phyloP scores from a whole-genome alignment of 2,888 invertebrate species.

The Tigriopus californicus region DNA sequence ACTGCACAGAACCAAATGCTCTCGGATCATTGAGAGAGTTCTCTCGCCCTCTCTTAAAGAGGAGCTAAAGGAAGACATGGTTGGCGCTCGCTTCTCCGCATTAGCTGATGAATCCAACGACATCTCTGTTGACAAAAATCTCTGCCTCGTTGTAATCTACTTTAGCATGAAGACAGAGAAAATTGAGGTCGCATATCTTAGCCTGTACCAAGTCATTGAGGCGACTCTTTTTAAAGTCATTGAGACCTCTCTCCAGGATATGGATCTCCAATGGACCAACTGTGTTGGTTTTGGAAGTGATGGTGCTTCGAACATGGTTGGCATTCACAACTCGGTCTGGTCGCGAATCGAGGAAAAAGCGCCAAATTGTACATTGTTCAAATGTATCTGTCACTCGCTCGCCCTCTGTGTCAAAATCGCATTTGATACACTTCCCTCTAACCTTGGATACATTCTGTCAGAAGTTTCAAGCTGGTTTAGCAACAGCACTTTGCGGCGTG shows the following conservation, averaged over 20 bases:
- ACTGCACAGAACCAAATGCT: not conserved
- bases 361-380: conserved; percentile 6
- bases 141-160: not conserved
- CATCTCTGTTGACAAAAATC: not conserved
- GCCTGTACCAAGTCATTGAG: not conserved
- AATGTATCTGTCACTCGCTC: conserved; percentile 14
- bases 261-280: not conserved
- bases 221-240: not conserved
- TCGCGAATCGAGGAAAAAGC: not conserved
- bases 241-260: not conserved
- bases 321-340: conserved; percentile 8
- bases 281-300: not conserved
- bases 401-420: conserved; percentile 9
- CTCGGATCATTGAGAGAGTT: not conserved
- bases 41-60: not conserved
- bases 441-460: conserved; percentile 5
- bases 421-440: conserved; percentile 4
- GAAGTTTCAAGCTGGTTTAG: conserved; percentile 14
- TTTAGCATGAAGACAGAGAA: not conserved
- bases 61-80: not conserved
- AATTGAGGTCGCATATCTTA: not conserved
- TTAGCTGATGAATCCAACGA: not conserved
- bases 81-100: not conserved
- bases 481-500: conserved; percentile 7
- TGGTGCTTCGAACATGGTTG: not conserved